A percentile compares a stretch with the other conserved stretches of the same genome.
These are phyloP conservation scores for Xenus cinereus DNA, from an alignment of 2,113 vertebrate species.

Conservation along the genomic window DNA sequence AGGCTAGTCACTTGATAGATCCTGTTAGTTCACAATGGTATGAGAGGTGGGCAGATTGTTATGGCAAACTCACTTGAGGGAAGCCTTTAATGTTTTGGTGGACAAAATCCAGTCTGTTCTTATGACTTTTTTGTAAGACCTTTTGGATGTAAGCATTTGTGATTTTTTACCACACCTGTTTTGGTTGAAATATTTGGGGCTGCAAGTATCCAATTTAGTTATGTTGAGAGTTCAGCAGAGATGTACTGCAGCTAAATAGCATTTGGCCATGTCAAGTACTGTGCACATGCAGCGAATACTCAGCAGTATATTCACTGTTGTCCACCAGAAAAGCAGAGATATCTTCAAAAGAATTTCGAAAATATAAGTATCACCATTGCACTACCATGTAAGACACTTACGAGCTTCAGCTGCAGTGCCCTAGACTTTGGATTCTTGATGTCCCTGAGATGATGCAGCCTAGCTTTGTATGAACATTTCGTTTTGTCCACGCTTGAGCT, in stretches of 20 bases:
- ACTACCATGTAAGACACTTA: neutral
- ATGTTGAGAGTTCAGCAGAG: neutral
- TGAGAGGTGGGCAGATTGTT: neutral
- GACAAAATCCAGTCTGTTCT: neutral
- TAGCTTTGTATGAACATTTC: neutral
- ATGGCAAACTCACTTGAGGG: neutral
- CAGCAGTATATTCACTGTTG: neutral
- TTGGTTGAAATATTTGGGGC: neutral
- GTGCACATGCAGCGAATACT: neutral
- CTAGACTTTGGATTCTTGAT: neutral
- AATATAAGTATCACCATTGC: neutral
- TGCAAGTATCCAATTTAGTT: neutral
- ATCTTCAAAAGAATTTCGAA: neutral
- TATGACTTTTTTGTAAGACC: neutral
- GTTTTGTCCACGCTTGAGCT: neutral
- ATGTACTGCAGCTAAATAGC: neutral
- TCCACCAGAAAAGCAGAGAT: neutral
- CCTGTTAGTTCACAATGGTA: neutral
- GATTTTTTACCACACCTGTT: neutral
- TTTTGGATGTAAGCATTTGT: neutral
- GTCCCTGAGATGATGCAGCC: neutral
- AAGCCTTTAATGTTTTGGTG: neutral
- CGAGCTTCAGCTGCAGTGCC: neutral
- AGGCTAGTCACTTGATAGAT: neutral
- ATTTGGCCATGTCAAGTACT: neutral